A percentile compares a stretch with the other conserved stretches of the same genome.
Conservation (phyloP, 1,140 invertebrate species). For the Ectropis grisescens region DNA sequence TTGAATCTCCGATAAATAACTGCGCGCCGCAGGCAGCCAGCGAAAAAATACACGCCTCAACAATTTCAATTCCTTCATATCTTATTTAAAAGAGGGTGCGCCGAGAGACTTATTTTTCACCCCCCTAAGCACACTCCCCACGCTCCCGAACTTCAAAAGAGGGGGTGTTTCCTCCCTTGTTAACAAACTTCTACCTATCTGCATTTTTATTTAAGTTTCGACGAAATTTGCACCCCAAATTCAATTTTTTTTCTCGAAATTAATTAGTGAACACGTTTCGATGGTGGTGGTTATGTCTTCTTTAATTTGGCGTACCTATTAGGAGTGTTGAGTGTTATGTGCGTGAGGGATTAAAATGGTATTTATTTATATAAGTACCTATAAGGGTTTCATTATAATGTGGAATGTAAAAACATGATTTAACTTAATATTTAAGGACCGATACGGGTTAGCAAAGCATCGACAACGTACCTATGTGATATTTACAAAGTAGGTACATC, state of each 20-base stretch:
- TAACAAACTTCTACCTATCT: conserved; percentile 63
- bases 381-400: too few species aligned
- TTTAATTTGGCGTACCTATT: too few species aligned
- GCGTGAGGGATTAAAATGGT: too few species aligned
- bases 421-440: too few species aligned
- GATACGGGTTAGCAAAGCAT: too few species aligned
- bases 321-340: too few species aligned
- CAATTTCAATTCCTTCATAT: conserved; percentile 23
- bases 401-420: too few species aligned
- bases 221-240: conserved; percentile 51
- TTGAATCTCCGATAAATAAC: conserved; percentile 2
- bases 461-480: too few species aligned
- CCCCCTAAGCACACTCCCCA: conserved; percentile 27
- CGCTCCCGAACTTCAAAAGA: conserved; percentile 43
- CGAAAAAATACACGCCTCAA: conserved; percentile 12
- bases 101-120: conserved; percentile 42
- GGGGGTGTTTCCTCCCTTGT: conserved; percentile 35
- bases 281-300: too few species aligned
- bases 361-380: too few species aligned
- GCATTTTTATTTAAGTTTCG: conserved; percentile 67
- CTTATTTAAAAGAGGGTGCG: conserved; percentile 27
- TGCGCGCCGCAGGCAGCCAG: conserved; percentile 4
- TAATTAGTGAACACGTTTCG: conserved; percentile 46
- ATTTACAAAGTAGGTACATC: too few species aligned
- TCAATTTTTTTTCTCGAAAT: conserved; percentile 58